These are phyloP conservation scores for Sclerodermus sp. DNA, from an alignment of 2,888 invertebrate species.

Conservation along the genomic window DNA sequence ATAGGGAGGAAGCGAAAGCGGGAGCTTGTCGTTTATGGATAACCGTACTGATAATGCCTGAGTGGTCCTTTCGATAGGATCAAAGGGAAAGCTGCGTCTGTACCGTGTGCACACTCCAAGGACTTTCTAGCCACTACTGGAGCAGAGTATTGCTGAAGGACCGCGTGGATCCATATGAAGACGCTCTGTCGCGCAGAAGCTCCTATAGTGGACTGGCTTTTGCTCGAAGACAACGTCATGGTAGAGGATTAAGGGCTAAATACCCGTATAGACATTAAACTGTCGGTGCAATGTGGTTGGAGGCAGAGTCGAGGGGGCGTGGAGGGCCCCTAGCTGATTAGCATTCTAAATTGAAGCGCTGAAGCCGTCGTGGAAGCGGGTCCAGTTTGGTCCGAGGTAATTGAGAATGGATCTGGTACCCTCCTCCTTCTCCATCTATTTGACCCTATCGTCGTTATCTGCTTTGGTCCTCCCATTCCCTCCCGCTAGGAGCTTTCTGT, in stretches of 20 bases:
- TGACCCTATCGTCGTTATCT: constrained; percentile 2
- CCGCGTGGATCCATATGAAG: too few relatives aligned
- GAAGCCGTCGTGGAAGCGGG: constrained; percentile 43
- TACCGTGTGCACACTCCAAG: constrained; percentile 14
- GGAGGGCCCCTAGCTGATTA: constrained; percentile 44
- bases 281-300: constrained; percentile 26
- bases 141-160: too few relatives aligned
- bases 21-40: constrained; percentile 22
- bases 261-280: constrained; percentile 50
- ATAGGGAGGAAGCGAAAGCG: constrained; percentile 2
- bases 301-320: constrained; percentile 8
- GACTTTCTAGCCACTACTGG: too few relatives aligned
- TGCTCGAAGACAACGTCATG: constrained; percentile 27
- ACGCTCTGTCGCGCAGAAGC: constrained; percentile 2
- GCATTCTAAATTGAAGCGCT: constrained; percentile 58
- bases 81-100: constrained; percentile 19
- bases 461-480: too few relatives aligned
- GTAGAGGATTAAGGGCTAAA: constrained; percentile 40
- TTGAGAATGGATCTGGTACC: constrained; percentile 35
- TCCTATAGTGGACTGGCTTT: constrained; percentile 1
- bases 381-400: constrained; percentile 44
- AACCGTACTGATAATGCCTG: constrained; percentile 21
- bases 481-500: not conserved
- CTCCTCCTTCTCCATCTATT: constrained; percentile 22
- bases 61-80: constrained; percentile 26